Evolutionary conservation across 2,888 invertebrate species (phyloP).

Genomic region (Xestia rhomboidea): DNA sequence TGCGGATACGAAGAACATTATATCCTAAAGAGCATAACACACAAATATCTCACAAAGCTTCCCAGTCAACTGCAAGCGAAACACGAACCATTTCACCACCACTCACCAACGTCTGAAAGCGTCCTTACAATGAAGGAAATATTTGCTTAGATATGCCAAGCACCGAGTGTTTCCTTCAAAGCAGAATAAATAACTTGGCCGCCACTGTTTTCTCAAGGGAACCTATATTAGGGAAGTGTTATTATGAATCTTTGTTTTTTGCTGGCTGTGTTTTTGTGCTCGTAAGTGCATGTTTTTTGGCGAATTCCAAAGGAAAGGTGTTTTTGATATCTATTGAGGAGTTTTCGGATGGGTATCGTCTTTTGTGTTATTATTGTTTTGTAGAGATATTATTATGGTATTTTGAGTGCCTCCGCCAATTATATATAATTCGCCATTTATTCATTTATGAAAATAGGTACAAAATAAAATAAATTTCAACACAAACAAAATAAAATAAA

Average conservation of each 20-base stretch:
- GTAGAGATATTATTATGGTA: not conserved
- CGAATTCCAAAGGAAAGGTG: not conserved
- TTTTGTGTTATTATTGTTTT: conserved; percentile 16
- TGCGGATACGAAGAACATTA: not conserved
- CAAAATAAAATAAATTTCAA: no score
- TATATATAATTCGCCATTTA: no score
- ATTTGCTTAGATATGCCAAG: conserved; percentile 74
- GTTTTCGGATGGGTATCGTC: conserved; percentile 5
- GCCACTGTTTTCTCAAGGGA: conserved; percentile 59
- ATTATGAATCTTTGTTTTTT: conserved; percentile 67
- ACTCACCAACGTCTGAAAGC: conserved; percentile 43
- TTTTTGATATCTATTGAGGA: conserved; percentile 14
- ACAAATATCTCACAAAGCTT: conserved; percentile 38
- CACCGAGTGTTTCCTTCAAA: conserved; percentile 66
- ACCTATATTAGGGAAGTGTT: conserved; percentile 64
- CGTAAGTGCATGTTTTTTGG: conserved; percentile 46
- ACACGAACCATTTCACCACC: conserved; percentile 43
- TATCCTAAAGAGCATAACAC: conserved; percentile 9
- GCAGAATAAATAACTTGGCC: conserved; percentile 69
- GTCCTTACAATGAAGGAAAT: conserved; percentile 65
- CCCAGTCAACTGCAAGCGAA: conserved; percentile 44
- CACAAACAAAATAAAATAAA: no score
- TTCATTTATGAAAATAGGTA: no score
- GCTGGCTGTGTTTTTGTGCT: conserved; percentile 51
- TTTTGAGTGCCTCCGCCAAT: not conserved